Conservation (phyloP, 2,888 invertebrate species). For the Hypomecis punctinalis region DNA sequence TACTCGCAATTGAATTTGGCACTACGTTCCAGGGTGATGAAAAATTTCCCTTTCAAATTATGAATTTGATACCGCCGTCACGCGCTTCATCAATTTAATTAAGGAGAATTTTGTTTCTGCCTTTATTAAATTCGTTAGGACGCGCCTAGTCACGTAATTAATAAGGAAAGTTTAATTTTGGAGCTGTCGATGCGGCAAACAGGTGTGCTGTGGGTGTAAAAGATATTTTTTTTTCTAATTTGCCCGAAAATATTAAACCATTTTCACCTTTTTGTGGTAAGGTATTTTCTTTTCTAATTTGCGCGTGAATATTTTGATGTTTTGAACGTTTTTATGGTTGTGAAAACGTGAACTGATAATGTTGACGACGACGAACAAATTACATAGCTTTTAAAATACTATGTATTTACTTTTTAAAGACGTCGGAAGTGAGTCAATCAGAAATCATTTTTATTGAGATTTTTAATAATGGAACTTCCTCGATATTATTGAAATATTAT, state of each 20-base stretch:
- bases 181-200: constrained; percentile 15
- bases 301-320: no score
- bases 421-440: no score
- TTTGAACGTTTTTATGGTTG: no score
- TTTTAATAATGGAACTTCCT: no score
- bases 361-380: no score
- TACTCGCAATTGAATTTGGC: constrained; percentile 74
- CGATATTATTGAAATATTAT: no score
- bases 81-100: constrained; percentile 76
- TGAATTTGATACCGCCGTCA: constrained; percentile 74
- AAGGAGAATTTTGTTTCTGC: constrained; percentile 61
- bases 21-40: constrained; percentile 69
- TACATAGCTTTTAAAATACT: no score
- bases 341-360: no score
- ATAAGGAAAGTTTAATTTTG: constrained; percentile 50
- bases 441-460: no score
- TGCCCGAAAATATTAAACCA: not conserved
- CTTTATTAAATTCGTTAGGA: constrained; percentile 57
- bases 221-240: not conserved
- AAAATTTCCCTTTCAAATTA: constrained; percentile 79
- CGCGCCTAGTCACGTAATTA: constrained; percentile 48
- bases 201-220: constrained; percentile 13
- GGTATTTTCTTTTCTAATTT: not conserved
- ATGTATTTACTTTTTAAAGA: no score
- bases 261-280: no score